phyloP scores from a whole-genome alignment of 2,113 vertebrate species.

The Phylloscopus trochiloides region DNA sequence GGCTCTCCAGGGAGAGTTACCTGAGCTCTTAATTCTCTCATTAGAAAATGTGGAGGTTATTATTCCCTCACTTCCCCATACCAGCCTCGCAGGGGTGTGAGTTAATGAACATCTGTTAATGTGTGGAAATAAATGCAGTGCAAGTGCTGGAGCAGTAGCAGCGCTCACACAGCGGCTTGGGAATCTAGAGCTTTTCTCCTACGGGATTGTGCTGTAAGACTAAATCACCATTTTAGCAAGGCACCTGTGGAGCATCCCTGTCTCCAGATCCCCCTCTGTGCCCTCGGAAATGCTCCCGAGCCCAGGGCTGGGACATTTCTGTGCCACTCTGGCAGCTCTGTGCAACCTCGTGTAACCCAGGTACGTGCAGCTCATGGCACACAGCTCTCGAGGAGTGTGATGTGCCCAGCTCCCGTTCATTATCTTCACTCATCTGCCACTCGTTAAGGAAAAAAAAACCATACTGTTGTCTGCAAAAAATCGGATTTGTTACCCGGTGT shows the following conservation, averaged over 20 bases:
- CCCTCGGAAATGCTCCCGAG: neutral
- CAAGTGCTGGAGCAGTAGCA: neutral
- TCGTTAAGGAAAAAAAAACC: neutral
- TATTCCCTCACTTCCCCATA: neutral
- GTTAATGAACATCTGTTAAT: constrained; percentile 32
- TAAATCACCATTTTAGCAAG: neutral
- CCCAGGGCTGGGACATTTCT: neutral
- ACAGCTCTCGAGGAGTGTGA: neutral
- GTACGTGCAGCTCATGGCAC: neutral
- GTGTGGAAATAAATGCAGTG: neutral
- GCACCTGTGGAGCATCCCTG: neutral
- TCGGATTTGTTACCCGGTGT: neutral
- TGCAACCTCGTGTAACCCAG: neutral
- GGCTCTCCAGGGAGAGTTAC: neutral
- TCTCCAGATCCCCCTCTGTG: neutral
- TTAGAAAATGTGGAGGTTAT: constrained; percentile 15
- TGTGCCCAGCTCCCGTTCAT: neutral
- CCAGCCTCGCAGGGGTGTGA: neutral
- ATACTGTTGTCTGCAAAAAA: neutral
- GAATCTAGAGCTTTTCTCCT: neutral
- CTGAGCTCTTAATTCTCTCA: constrained; percentile 20
- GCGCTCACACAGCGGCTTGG: neutral
- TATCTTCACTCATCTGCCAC: neutral
- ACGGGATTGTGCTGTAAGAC: neutral
- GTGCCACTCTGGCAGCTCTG: neutral